Conservation (phyloP, 2,113 vertebrate species). For the Callocephalon fimbriatum region DNA sequence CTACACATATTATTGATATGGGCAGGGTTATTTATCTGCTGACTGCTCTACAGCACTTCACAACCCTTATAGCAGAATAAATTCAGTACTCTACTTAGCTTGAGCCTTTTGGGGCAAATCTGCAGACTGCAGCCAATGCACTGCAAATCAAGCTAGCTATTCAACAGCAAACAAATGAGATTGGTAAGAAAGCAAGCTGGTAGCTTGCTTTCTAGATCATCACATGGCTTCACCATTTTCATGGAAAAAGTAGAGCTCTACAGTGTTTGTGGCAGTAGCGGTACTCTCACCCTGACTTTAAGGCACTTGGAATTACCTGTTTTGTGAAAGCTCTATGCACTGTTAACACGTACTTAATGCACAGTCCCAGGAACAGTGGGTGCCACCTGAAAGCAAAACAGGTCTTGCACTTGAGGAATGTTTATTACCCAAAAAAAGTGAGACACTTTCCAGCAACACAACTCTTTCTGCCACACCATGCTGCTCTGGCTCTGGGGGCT, state of each 20-base stretch:
- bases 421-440: neutral
- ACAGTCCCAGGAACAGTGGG: neutral
- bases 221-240: neutral
- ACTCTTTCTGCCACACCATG: neutral
- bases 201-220: neutral
- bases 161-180: neutral
- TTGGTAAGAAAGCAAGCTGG: neutral
- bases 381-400: neutral
- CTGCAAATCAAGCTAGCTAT: neutral
- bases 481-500: neutral
- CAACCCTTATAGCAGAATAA: neutral
- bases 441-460: neutral
- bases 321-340: neutral
- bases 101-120: neutral
- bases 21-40: neutral
- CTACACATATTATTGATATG: neutral
- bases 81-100: neutral
- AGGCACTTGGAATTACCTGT: neutral
- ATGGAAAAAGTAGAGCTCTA: neutral
- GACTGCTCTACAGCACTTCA: neutral
- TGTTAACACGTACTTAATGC: neutral
- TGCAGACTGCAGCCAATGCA: neutral
- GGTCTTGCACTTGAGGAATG: neutral
- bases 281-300: neutral
- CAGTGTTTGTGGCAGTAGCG: neutral